Base-by-base conservation (phyloP, 2,797 vertebrate genomes). In the Tolypeutes matacus region DNA sequence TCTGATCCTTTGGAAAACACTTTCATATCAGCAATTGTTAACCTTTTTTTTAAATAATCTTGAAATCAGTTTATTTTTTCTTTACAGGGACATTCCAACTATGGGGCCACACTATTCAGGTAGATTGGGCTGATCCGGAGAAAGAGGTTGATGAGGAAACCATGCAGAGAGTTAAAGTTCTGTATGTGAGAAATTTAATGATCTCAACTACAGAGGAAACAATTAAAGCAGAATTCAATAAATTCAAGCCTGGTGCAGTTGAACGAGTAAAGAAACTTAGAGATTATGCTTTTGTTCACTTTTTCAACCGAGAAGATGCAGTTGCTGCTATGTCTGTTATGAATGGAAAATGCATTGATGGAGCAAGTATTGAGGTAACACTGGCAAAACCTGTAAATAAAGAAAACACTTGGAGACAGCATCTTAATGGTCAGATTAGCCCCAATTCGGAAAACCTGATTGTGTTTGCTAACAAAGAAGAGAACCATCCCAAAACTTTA, bases 81-180 rank as follows among this genome's bases (percentile, higher is more conserved):
- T 82, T 83, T 95, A n/a, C 97, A 99, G 99, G 99, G 96, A 99
- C 98, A 0, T 99, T 99, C 95, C 99, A 99, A 87, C 98, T 99
- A 82, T 99, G 99, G 99, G 99, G 99, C 60, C 98, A 99, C 46
- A 98, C 98, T 88, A 99, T 99, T 97, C 99, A 99, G 96, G 99
- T 99, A 93, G 98, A 99, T 98, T 99, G 99, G 99, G 99, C 99
- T 56, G 98, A 99, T 95, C 99, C 99, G 8, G 99, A 99, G 97
- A 99, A 99, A 73, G 98, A 99, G 83, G 99, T 99, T 89, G 99
- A 99, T 85, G 99, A 99, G 96, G 99, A 99, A 98, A 99, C 99
- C 7, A 99, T 99, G 99, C 99, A 99, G 97, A 99, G 98, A 36
- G 99, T 99, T 93, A 98, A 99, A 97, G 99, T 99, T 56, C 97